A percentile compares a stretch with the other conserved stretches of the same genome.
These are phyloP conservation scores for Datnioides undecimradiatus DNA, from an alignment of 2,113 vertebrate genomes.

Conservation along the genomic window DNA sequence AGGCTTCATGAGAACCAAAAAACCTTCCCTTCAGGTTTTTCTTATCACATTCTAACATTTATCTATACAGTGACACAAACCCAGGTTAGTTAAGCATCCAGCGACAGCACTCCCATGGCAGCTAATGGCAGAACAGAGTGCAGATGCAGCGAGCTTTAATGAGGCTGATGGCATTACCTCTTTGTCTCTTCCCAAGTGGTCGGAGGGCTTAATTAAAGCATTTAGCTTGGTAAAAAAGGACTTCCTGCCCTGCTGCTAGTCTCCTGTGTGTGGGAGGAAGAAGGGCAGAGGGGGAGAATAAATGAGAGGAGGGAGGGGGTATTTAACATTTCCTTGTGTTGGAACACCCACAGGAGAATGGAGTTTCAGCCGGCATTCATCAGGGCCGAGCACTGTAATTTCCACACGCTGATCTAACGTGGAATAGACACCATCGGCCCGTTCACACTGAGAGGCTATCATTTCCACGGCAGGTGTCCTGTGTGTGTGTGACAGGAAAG, in stretches of 20 bases:
- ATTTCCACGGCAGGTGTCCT: slow-evolving; percentile 47
- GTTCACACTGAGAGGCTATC: slow-evolving; percentile 62
- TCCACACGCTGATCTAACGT: slow-evolving; percentile 60
- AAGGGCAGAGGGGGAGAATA: slow-evolving; percentile 25
- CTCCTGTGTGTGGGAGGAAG: slow-evolving; percentile 49
- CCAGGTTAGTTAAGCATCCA: slow-evolving; percentile 33
- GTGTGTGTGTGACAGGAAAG: slow-evolving; percentile 51
- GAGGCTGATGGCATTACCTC: slow-evolving; percentile 66
- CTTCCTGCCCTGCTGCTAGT: slow-evolving; percentile 67
- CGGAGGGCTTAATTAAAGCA: slow-evolving; percentile 75
- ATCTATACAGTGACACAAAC: slow-evolving; percentile 4
- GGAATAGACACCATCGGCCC: slow-evolving; percentile 33
- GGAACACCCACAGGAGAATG: slow-evolving; percentile 53
- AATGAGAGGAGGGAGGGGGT: slow-evolving; percentile 49
- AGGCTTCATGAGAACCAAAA: background rate
- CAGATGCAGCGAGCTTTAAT: slow-evolving; percentile 68
- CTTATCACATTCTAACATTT: slow-evolving; percentile 8
- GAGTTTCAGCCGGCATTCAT: slow-evolving; percentile 37
- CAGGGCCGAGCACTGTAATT: slow-evolving; percentile 66
- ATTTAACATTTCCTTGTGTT: slow-evolving; percentile 62
- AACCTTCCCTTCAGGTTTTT: background rate
- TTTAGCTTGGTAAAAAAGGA: slow-evolving; percentile 71
- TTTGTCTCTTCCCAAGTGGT: slow-evolving; percentile 74
- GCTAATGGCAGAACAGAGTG: slow-evolving; percentile 55
- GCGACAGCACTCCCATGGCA: slow-evolving; percentile 25